These are phyloP conservation scores for Xanthia togata DNA, from an alignment of 2,888 invertebrate species.

Conservation along the genomic window DNA sequence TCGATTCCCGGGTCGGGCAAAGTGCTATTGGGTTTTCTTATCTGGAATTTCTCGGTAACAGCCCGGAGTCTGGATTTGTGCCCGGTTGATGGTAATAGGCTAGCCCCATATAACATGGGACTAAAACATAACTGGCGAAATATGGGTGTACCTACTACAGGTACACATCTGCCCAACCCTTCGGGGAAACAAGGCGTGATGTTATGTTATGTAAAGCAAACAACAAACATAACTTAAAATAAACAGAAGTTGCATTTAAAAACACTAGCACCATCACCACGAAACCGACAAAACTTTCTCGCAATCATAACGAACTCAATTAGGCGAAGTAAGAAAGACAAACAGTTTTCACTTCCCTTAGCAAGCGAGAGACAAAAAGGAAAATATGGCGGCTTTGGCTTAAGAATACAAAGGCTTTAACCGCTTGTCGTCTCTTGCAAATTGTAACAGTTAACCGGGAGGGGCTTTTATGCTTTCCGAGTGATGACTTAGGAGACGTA, in stretches of 20 bases:
- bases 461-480: conserved; percentile 36
- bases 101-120: no score
- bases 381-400: conserved; percentile 48
- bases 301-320: conserved; percentile 53
- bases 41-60: no score
- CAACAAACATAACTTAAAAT: neutral
- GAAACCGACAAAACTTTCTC: conserved; percentile 2
- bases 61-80: no score
- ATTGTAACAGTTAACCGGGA: conserved; percentile 29
- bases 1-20: no score
- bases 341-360: conserved; percentile 46
- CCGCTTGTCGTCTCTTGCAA: conserved; percentile 46
- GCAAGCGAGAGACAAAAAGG: conserved; percentile 25
- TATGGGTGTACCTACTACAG: no score
- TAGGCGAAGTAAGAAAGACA: conserved; percentile 45
- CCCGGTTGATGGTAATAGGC: no score
- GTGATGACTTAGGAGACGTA: conserved; percentile 41
- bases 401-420: conserved; percentile 53
- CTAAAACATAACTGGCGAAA: no score
- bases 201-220: no score
- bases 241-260: conserved; percentile 3
- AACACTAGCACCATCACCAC: neutral
- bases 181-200: no score
- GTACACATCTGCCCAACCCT: no score
- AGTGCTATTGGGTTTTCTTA: no score